Evolutionary conservation across 2,113 vertebrate species (phyloP).

Genomic region (Sprattus sprattus): DNA sequence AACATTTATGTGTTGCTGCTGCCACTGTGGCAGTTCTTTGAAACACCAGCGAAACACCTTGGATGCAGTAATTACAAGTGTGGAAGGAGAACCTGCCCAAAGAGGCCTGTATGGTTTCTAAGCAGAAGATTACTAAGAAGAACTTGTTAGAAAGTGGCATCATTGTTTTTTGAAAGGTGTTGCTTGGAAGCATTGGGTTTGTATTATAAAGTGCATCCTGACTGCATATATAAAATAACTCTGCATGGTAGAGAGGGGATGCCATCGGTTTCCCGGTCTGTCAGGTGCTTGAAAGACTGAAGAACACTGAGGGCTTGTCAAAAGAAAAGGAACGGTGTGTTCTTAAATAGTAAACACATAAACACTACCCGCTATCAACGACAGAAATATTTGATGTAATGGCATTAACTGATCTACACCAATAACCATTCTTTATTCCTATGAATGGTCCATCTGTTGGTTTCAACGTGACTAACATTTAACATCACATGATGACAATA

Average conservation of each 20-base stretch:
- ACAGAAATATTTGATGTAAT: not conserved
- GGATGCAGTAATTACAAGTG: not conserved
- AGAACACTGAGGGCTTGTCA: not conserved
- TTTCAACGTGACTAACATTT: not conserved
- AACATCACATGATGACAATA: not conserved
- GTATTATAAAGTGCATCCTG: not conserved
- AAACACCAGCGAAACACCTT: not conserved
- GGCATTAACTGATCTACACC: not conserved
- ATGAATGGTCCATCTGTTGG: not conserved
- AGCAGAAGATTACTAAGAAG: not conserved
- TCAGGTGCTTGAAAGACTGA: not conserved
- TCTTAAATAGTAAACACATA: not conserved
- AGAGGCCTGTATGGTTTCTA: not conserved
- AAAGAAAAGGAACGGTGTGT: not conserved
- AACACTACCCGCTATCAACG: not conserved
- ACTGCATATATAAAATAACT: not conserved
- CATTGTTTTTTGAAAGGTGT: not conserved
- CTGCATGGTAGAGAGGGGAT: not conserved
- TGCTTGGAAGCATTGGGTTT: not conserved
- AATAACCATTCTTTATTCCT: not conserved
- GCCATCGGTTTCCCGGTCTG: not conserved
- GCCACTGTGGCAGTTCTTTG: not conserved
- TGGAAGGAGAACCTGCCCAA: not conserved
- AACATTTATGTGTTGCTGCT: constrained; percentile 34
- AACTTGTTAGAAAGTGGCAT: not conserved